These are phyloP conservation scores for Syngnathus floridae DNA, from an alignment of 2,113 vertebrate species.

Conservation along the genomic window DNA sequence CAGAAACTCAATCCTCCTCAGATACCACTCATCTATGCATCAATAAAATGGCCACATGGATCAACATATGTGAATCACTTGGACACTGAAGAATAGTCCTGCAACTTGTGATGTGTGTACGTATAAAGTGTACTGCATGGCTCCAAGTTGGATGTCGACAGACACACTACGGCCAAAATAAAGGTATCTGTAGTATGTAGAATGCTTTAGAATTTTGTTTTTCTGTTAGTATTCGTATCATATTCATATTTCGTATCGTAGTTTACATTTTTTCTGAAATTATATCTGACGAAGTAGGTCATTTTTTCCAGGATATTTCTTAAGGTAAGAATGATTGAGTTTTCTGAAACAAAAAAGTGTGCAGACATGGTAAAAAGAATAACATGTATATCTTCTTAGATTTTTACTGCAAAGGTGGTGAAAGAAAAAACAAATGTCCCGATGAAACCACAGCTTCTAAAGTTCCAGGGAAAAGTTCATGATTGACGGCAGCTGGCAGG, in stretches of 20 bases:
- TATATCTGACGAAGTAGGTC: background rate
- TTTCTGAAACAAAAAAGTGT: background rate
- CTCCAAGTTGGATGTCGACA: background rate
- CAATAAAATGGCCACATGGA: conserved; percentile 39
- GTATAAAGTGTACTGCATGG: background rate
- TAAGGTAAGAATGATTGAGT: background rate
- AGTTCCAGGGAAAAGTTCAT: background rate
- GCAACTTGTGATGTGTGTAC: background rate
- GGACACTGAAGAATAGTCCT: background rate
- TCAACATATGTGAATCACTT: conserved; percentile 25
- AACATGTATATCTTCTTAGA: background rate
- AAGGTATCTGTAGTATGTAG: too few relatives aligned
- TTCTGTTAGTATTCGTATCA: background rate
- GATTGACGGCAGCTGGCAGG: background rate
- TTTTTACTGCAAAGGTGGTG: background rate
- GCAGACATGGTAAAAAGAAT: background rate
- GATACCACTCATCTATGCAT: conserved; percentile 37
- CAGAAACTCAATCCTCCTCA: conserved; percentile 24
- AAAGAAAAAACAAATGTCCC: background rate
- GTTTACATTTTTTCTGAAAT: background rate
- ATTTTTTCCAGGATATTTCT: background rate
- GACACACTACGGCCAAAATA: too few relatives aligned
- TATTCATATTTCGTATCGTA: too few relatives aligned
- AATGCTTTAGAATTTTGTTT: too few relatives aligned
- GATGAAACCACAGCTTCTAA: background rate